Percentiles rank a stretch among this genome's conserved stretches.
phyloP scores from a whole-genome alignment of 1,140 invertebrate genomes.

The Euura saliciscinereae region DNA sequence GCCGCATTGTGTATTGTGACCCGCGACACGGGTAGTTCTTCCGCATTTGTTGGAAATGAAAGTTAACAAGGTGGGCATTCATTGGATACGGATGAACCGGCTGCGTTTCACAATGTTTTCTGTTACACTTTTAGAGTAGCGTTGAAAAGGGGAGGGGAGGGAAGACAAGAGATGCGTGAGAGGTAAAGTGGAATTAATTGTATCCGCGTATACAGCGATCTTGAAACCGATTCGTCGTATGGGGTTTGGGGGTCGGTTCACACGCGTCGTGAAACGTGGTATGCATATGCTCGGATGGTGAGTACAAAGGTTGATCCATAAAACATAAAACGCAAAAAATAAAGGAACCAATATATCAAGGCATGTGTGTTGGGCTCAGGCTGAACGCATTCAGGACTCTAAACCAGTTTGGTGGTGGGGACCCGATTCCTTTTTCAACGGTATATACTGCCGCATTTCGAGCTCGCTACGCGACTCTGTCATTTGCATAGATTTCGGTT shows the following conservation, averaged over 20 bases:
- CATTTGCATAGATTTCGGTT: conserved; percentile 54
- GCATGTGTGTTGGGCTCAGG: not conserved
- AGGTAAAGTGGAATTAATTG: conserved; percentile 31
- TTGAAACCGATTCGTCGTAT: not conserved
- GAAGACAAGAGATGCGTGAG: too few relatives aligned
- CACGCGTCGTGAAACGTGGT: not conserved
- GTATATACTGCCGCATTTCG: conserved; percentile 16
- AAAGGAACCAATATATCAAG: conserved; percentile 7
- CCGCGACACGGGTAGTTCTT: not conserved
- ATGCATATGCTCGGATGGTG: not conserved
- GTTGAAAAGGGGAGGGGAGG: too few relatives aligned
- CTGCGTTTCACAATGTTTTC: too few relatives aligned
- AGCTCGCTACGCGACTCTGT: conserved; percentile 14
- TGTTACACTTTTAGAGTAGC: too few relatives aligned
- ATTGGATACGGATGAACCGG: not conserved
- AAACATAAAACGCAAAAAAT: conserved; percentile 7
- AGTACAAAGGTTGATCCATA: conserved; percentile 7
- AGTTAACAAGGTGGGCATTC: not conserved
- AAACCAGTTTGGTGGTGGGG: conserved; percentile 4
- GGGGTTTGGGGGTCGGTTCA: not conserved
- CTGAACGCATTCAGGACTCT: not conserved
- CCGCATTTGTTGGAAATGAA: conserved; percentile 1
- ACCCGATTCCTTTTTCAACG: conserved; percentile 2
- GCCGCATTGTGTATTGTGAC: not conserved
- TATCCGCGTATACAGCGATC: not conserved